Base-by-base conservation (phyloP, 1,140 invertebrate species). In the Drosophila jambulina region DNA sequence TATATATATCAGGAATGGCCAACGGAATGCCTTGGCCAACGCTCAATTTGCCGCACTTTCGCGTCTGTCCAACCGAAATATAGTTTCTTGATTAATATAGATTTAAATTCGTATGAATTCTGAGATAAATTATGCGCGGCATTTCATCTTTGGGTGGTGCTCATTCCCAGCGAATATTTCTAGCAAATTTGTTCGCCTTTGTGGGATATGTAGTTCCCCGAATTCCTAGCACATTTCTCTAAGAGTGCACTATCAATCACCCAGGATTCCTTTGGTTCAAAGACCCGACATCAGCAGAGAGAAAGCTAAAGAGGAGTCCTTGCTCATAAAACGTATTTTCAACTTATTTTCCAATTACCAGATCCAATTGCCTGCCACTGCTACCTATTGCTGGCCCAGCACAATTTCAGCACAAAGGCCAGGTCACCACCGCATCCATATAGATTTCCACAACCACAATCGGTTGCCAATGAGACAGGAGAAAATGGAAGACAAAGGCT, bases 331-430 rank as follows among this genome's bases (percentile, higher is more conserved):
- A 49, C 68, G 69, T 49, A 72, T 72, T 72, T 72, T 51, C 68
- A 60, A 74, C 70, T 74, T 74, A 74, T 74, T 74, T 74, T 74
- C 70, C 70, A 74, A 74, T 74, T 74, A 74, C 68, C 70, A 60
- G 54, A 49, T 17, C 54, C 69, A 59, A 71, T 72, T 51, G 69
- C 67, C 45, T 12, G 51, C 69, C 69, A 72, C 29, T n/a, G 53
- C 70, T 54, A 72, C 70, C 68, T 72, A 51, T 74, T 74, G 70
- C 70, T 72, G 54, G 27, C n/a, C 36, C 29, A 74, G 67, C 70
- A 72, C 7, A 72, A 72, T 51, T 49, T 34, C 53, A 38, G 54
- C 70, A 74, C 70, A 74, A 74, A 72, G 68, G 45, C 64, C 64
- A 69, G 42, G 25, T 54, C 51, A 54, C 49, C 49, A 34, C 17